phyloP scores from a whole-genome alignment of 2,113 vertebrate species.

The Hylia prasina region DNA sequence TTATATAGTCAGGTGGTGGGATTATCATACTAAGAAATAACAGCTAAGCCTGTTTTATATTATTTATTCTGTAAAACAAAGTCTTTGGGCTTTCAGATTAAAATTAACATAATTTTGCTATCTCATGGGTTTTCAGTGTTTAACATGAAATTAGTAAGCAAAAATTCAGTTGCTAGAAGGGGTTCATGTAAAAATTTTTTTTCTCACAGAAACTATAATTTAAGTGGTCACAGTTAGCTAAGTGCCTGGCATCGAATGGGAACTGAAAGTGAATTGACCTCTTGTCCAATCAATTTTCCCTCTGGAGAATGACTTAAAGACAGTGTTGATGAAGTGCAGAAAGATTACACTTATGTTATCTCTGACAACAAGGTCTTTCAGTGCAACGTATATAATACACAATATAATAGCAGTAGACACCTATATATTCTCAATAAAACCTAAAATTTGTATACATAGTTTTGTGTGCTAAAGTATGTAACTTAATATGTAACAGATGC shows the following conservation, averaged over 20 bases:
- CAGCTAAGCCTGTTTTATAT: background rate
- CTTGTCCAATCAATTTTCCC: conserved; percentile 4
- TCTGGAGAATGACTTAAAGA: conserved; percentile 1
- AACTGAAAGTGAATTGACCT: conserved; percentile 9
- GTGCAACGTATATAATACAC: background rate
- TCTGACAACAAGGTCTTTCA: background rate
- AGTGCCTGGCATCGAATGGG: background rate
- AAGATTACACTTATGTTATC: background rate
- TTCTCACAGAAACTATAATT: background rate
- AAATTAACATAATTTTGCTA: background rate
- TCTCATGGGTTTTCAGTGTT: background rate
- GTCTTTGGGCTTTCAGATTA: background rate
- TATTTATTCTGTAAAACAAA: background rate
- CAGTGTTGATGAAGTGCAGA: background rate
- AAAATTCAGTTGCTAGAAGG: background rate
- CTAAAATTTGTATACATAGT: background rate
- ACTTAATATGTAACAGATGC: background rate
- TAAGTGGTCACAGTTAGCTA: conserved; percentile 6
- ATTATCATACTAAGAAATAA: background rate
- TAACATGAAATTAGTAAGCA: background rate
- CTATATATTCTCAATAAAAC: background rate
- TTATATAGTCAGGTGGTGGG: background rate
- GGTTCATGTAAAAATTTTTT: background rate
- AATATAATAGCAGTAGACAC: background rate
- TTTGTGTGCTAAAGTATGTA: background rate